Percentiles rank a stretch among this genome's conserved stretches.
These are phyloP conservation scores for Sebastes kiyomatsui DNA, from an alignment of 2,797 vertebrate species.

Conservation along the genomic window DNA sequence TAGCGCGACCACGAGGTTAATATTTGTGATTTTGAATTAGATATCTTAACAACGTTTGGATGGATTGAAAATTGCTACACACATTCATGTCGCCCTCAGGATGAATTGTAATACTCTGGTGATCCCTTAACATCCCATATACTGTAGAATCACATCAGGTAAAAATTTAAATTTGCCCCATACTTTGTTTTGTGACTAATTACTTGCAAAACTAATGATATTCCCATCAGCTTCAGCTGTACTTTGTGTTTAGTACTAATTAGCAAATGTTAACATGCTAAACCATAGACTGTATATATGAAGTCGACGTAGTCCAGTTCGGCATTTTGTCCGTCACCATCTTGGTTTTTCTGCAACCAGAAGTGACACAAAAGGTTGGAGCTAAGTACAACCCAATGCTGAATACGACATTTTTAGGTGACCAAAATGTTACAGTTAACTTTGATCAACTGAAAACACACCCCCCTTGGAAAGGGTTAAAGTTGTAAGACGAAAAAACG, in stretches of 20 bases:
- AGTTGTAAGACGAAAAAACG: too few relatives aligned
- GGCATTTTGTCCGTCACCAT: too few relatives aligned
- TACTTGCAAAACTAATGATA: too few relatives aligned
- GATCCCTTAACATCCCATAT: neutral
- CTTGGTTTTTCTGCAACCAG: neutral
- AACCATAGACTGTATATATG: neutral
- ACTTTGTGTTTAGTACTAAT: neutral
- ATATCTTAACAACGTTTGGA: neutral
- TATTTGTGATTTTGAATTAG: neutral
- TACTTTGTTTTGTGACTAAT: neutral
- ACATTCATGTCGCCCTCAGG: neutral
- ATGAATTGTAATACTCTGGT: neutral
- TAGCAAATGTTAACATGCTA: neutral
- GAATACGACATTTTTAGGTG: too few relatives aligned
- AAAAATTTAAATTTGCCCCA: neutral
- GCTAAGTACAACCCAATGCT: too few relatives aligned
- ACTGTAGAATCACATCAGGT: neutral
- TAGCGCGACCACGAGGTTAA: too few relatives aligned
- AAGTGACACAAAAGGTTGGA: too few relatives aligned
- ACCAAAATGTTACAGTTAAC: too few relatives aligned
- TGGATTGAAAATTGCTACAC: neutral
- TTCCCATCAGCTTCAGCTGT: neutral
- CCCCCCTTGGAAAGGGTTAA: too few relatives aligned
- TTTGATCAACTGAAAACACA: too few relatives aligned
- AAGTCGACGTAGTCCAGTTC: neutral